phyloP scores from a whole-genome alignment of 2,888 invertebrate species.

The Orgyia antiqua region DNA sequence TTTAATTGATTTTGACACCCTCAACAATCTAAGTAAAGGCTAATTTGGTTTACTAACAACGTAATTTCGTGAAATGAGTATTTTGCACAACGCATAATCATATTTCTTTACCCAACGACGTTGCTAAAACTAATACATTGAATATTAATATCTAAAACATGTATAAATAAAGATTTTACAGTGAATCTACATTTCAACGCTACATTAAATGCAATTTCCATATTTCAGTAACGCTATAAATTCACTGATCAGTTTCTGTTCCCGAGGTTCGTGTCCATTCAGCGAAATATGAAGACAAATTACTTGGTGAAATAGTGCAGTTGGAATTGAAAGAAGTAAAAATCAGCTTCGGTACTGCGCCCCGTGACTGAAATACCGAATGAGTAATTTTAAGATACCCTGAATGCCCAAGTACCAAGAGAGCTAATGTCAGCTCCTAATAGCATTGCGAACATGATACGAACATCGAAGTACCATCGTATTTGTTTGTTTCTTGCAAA shows the following conservation, averaged over 20 bases:
- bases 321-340: slow-evolving; percentile 75
- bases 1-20: no score
- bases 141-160: no score
- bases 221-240: slow-evolving; percentile 8
- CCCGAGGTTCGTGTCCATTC: slow-evolving; percentile 20
- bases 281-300: slow-evolving; percentile 60
- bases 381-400: slow-evolving; percentile 75
- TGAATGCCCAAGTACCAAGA: slow-evolving; percentile 53
- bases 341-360: slow-evolving; percentile 66
- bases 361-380: slow-evolving; percentile 72
- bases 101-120: no score
- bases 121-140: no score
- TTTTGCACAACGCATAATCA: no score
- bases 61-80: no score
- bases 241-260: slow-evolving; percentile 10
- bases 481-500: slow-evolving; percentile 50
- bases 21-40: no score
- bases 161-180: no score
- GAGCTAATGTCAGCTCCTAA: slow-evolving; percentile 71
- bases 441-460: slow-evolving; percentile 66
- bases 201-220: slow-evolving; percentile 8
- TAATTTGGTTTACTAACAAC: no score
- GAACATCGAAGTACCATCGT: slow-evolving; percentile 52
- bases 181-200: slow-evolving; percentile 1
- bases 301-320: slow-evolving; percentile 67